A percentile compares a stretch with the other conserved stretches of the same genome.
Evolutionary conservation across 2,888 invertebrate species (phyloP).

Genomic region (Nasonia oneida): DNA sequence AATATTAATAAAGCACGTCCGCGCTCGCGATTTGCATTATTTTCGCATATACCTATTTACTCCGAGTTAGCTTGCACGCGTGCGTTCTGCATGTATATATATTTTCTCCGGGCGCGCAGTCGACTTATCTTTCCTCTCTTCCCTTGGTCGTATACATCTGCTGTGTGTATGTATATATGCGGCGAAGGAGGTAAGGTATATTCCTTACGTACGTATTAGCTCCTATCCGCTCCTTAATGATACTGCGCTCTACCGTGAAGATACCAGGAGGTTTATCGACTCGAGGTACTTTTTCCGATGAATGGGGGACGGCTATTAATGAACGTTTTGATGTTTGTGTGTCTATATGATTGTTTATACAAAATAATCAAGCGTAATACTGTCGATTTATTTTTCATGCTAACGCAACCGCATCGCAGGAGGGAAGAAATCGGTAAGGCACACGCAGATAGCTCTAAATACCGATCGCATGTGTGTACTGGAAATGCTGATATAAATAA

Average conservation of each 20-base stretch:
- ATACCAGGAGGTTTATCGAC: constrained; percentile 43
- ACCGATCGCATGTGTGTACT: neutral
- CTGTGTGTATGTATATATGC: neutral
- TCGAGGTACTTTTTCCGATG: constrained; percentile 1
- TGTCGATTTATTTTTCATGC: constrained; percentile 15
- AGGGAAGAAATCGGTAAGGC: constrained; percentile 40
- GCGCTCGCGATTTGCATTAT: constrained; percentile 53
- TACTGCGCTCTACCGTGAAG: constrained; percentile 70
- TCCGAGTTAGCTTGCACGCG: neutral
- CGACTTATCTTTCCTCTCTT: constrained; percentile 47
- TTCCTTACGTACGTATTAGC: constrained; percentile 71
- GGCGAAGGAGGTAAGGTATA: constrained; percentile 5
- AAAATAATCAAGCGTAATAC: neutral
- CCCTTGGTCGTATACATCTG: neutral
- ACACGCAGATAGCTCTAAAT: neutral
- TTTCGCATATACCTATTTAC: constrained; percentile 48
- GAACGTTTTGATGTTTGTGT: neutral
- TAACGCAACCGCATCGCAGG: neutral
- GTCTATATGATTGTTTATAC: neutral
- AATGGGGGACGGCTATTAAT: constrained; percentile 41
- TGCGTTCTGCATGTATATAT: constrained; percentile 21
- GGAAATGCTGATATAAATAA: constrained; percentile 27
- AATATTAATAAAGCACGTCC: constrained; percentile 56
- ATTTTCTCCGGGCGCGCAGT: constrained; percentile 30
- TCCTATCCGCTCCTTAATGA: constrained; percentile 72